phyloP scores from a whole-genome alignment of 2,797 vertebrate genomes.

The Fratercula arctica region DNA sequence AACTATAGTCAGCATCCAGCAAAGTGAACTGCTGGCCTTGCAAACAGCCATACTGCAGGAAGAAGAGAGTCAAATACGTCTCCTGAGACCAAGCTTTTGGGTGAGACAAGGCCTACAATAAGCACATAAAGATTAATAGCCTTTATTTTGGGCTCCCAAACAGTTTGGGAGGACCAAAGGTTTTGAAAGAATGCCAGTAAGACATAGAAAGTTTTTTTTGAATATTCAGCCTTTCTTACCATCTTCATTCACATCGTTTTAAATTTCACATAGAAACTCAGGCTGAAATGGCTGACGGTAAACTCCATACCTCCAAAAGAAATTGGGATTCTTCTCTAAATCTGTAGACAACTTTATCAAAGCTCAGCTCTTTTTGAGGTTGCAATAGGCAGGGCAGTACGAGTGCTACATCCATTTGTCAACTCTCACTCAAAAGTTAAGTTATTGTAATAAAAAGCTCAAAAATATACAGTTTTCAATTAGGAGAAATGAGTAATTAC shows the following conservation, averaged over 20 bases:
- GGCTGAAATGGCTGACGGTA: background rate
- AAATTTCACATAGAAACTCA: background rate
- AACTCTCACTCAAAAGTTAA: background rate
- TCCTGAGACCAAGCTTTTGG: background rate
- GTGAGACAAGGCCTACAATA: background rate
- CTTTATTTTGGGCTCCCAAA: background rate
- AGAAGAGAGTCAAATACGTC: background rate
- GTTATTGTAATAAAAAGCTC: background rate
- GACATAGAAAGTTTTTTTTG: background rate
- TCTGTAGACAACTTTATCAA: background rate
- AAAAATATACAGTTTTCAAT: background rate
- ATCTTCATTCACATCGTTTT: background rate
- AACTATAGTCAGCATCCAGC: constrained; percentile 47
- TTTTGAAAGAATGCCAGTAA: background rate
- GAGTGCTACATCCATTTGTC: background rate
- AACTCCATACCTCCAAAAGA: background rate
- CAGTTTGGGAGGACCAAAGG: background rate
- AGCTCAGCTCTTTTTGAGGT: background rate
- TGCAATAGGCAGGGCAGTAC: background rate
- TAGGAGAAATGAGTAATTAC: background rate
- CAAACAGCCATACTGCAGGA: background rate
- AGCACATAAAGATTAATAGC: background rate
- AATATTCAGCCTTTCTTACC: background rate
- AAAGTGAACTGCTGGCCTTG: constrained; percentile 37
- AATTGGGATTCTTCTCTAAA: background rate